These are phyloP conservation scores for Plectropomus leopardus DNA, from an alignment of 2,113 vertebrate genomes.

Conservation along the genomic window DNA sequence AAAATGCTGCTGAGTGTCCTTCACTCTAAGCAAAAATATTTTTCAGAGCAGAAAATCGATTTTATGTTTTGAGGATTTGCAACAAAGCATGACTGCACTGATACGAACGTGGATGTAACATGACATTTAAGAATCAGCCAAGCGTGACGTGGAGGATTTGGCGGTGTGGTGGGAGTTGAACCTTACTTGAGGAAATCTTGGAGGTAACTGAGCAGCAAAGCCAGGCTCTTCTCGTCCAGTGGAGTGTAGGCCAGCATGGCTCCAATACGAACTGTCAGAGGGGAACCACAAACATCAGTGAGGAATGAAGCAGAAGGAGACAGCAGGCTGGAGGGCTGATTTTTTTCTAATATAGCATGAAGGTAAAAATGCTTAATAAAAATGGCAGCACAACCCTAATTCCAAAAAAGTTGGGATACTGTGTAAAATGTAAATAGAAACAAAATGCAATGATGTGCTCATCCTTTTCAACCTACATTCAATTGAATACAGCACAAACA, in stretches of 20 bases:
- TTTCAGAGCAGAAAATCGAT: slow-evolving; percentile 55
- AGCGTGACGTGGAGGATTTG: slow-evolving; percentile 28
- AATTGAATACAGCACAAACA: no score
- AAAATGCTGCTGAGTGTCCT: background rate
- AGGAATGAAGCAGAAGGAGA: background rate
- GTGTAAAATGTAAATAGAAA: no score
- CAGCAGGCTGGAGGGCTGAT: background rate
- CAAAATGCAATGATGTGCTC: no score
- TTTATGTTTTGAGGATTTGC: slow-evolving; percentile 44
- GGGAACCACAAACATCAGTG: background rate
- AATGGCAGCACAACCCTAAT: no score
- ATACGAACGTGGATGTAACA: slow-evolving; percentile 23
- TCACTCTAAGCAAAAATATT: background rate
- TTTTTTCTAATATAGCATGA: background rate
- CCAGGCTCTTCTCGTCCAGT: slow-evolving; percentile 97
- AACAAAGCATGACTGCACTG: slow-evolving; percentile 53
- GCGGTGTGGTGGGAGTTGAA: slow-evolving; percentile 10
- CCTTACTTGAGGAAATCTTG: slow-evolving; percentile 98
- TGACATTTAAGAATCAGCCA: slow-evolving; percentile 25
- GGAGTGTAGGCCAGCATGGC: slow-evolving; percentile 98
- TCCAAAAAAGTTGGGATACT: no score
- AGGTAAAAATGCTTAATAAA: background rate
- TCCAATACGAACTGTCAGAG: slow-evolving; percentile 91
- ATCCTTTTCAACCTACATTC: no score
- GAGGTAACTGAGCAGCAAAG: slow-evolving; percentile 94